Base-by-base conservation (phyloP, 2,113 vertebrate species). In the Chionomys nivalis region DNA sequence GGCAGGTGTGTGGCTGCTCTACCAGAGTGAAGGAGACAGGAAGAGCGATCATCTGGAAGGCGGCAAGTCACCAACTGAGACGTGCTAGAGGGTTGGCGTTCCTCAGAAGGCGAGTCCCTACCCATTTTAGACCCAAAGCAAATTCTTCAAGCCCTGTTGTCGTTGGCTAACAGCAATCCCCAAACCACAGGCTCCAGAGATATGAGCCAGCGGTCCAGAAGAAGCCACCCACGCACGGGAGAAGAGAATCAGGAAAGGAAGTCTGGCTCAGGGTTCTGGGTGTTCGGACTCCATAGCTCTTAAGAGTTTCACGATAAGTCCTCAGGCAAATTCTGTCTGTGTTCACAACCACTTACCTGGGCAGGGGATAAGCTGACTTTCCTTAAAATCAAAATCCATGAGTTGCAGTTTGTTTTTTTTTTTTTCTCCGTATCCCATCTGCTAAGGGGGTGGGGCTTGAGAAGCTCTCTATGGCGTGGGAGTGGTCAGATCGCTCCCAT, bases 161-260 rank as follows among this genome's bases (percentile, higher is more conserved):
- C 75, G 47, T 95, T 98, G 94, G 96, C 95, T 90, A 88, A 94
- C 70, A 81, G 90, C 36, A 55, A 95, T 93, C 47, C 95, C 78
- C 91, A 96, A 96, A 96, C 96, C 97, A 95, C 97, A 97, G 96
- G 93, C 97, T 97, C 97, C 97, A 94, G 94, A 94, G 96, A 92
- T 88, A 86, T 0, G 83, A 90, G 94, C 87, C 95, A 96, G 91
- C 0, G 0, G 89, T 96, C 89, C 94, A 90, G 90, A 72, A 95
- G 91, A 93, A 95, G 94, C 95, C 89, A 94, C 89, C 94, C 93
- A 94, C 87, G 31, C 47, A 66, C 4, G 0, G 94, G 89, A 94
- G 61, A 86, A 70, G 88, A 63, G 1, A 1, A 81, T 23, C 2
- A 0, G 72, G 81, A 42, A 73, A 94, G 89, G 52, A 21, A 47